These are phyloP conservation scores for Mythimna vitellina DNA, from an alignment of 2,888 invertebrate species.

Conservation along the genomic window DNA sequence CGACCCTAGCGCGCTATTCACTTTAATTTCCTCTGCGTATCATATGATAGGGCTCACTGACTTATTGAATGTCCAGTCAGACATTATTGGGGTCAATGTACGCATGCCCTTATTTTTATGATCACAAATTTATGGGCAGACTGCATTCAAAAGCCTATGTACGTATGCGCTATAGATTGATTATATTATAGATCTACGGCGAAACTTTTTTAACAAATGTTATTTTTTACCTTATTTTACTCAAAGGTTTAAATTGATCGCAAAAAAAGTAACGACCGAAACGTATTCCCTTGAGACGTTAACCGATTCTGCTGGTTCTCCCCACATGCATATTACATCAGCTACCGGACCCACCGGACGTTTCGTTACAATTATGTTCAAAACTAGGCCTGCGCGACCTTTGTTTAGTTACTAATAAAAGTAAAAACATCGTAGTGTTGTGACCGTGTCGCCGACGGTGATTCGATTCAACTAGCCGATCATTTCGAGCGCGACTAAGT, in stretches of 20 bases:
- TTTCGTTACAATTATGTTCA: background rate
- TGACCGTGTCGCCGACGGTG: conserved; percentile 19
- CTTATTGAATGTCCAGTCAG: conserved; percentile 10
- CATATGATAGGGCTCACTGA: conserved; percentile 27
- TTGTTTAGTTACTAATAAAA: conserved; percentile 15
- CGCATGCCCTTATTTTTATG: conserved; percentile 19
- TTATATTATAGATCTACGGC: too few species aligned
- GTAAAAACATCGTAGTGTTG: conserved; percentile 9
- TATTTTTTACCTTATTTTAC: background rate
- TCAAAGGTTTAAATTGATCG: background rate
- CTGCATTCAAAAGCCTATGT: conserved; percentile 18
- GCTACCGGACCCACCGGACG: background rate
- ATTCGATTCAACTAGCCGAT: conserved; percentile 15
- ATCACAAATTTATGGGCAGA: conserved; percentile 2
- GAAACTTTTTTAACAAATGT: background rate
- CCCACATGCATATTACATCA: background rate
- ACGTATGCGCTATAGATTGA: background rate
- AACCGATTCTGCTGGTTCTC: background rate
- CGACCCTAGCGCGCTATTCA: conserved; percentile 25
- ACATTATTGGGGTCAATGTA: conserved; percentile 28
- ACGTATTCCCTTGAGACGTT: background rate
- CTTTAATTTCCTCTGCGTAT: conserved; percentile 54
- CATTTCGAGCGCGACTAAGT: conserved; percentile 23
- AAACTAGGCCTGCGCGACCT: conserved; percentile 11
- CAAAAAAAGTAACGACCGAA: background rate